Percentiles rank a stretch among this genome's conserved stretches.
phyloP scores from a whole-genome alignment of 2,113 vertebrate species.

The Neotragus moschatus region DNA sequence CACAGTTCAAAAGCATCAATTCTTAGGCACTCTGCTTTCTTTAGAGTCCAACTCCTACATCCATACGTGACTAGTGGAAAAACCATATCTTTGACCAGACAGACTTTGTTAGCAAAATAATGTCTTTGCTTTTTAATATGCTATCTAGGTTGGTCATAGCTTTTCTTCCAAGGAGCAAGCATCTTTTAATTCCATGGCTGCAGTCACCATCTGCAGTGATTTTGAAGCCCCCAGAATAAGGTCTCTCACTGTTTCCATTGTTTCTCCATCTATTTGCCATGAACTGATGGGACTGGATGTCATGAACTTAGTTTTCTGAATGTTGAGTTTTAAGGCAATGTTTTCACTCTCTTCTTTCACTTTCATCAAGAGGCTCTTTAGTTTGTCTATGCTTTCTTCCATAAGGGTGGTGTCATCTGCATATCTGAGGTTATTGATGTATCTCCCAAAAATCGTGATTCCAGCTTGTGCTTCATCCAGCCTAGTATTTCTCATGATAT shows the following conservation, averaged over 20 bases:
- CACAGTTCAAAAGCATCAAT: not conserved
- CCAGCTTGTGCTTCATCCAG: not conserved
- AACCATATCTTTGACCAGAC: not conserved
- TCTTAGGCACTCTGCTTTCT: not conserved
- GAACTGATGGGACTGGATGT: not conserved
- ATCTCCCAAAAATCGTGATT: not conserved
- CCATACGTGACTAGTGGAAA: not conserved
- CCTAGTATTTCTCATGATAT: not conserved
- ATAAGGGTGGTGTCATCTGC: not conserved
- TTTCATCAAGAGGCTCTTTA: not conserved
- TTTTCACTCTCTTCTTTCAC: not conserved
- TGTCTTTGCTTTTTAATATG: not conserved
- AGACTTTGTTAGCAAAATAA: not conserved
- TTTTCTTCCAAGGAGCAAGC: not conserved
- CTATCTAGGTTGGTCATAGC: not conserved
- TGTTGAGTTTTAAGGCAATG: not conserved
- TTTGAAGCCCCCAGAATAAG: not conserved
- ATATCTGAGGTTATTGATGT: not conserved
- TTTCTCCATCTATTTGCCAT: not conserved
- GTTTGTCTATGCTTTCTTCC: not conserved
- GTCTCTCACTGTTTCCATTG: not conserved
- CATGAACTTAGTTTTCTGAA: not conserved
- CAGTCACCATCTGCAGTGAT: not conserved
- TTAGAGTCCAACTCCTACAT: not conserved
- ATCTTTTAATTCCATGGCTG: not conserved